phyloP scores from a whole-genome alignment of 2,888 invertebrate genomes.

The Dicyrtomina minuta region DNA sequence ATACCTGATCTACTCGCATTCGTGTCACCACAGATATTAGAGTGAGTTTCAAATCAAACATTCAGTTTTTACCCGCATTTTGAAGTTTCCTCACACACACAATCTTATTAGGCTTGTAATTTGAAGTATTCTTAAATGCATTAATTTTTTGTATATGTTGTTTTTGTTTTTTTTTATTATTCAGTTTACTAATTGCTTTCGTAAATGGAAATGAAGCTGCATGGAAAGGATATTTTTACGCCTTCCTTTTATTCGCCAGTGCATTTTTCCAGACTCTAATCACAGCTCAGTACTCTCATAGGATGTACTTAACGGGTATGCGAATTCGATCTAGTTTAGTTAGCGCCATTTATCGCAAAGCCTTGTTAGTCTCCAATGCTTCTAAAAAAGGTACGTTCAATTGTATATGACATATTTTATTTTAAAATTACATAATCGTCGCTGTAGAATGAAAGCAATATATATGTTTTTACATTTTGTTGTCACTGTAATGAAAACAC shows the following conservation, averaged over 20 bases:
- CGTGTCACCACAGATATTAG: conserved; percentile 82
- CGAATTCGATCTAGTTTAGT: conserved; percentile 83
- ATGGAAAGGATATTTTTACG: conserved; percentile 88
- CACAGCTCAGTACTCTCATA: conserved; percentile 86
- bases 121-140: background rate
- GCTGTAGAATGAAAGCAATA: too few relatives aligned
- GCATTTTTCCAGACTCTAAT: conserved; percentile 80
- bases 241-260: conserved; percentile 70
- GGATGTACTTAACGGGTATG: conserved; percentile 87
- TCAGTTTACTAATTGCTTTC: conserved; percentile 65
- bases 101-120: too few relatives aligned
- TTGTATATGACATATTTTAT: too few relatives aligned
- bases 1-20: conserved; percentile 82
- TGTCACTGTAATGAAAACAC: too few relatives aligned
- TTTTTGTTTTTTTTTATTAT: too few relatives aligned
- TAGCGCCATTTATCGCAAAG: conserved; percentile 87
- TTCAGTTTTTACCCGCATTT: conserved; percentile 3
- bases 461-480: too few relatives aligned
- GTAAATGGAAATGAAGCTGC: conserved; percentile 64
- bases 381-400: conserved; percentile 38
- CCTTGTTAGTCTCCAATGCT: conserved; percentile 42
- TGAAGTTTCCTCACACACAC: too few relatives aligned
- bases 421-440: too few relatives aligned
- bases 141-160: too few relatives aligned
- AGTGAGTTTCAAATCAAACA: conserved; percentile 68